phyloP scores from a whole-genome alignment of 2,797 vertebrate genomes.

The Austrolebias charrua region DNA sequence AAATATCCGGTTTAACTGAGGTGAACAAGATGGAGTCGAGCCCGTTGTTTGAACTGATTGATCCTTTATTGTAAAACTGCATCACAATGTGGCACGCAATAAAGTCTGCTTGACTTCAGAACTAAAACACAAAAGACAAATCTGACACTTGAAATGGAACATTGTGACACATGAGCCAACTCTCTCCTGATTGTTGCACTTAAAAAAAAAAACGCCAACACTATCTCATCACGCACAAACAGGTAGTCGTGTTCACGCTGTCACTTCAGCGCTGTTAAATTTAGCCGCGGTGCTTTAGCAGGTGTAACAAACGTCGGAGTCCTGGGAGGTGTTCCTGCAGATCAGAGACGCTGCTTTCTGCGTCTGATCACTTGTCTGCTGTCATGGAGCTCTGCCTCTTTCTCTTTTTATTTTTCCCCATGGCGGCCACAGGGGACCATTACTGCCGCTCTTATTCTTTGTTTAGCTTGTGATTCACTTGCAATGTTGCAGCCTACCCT shows the following conservation, averaged over 20 bases:
- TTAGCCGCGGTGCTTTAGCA: constrained; percentile 70
- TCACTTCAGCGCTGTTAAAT: constrained; percentile 70
- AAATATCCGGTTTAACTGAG: constrained; percentile 43
- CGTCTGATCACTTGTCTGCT: constrained; percentile 74
- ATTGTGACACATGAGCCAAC: constrained; percentile 35
- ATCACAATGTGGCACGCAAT: constrained; percentile 11
- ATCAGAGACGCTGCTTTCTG: constrained; percentile 62
- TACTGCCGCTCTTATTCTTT: constrained; percentile 46
- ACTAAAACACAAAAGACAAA: constrained; percentile 7
- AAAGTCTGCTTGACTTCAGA: constrained; percentile 1
- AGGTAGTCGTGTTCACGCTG: constrained; percentile 48
- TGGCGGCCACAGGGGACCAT: constrained; percentile 59
- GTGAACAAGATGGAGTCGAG: constrained; percentile 25
- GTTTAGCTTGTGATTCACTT: constrained; percentile 59
- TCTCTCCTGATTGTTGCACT: constrained; percentile 47
- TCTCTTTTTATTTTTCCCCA: constrained; percentile 35
- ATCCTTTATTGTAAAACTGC: constrained; percentile 29
- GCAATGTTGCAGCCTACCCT: constrained; percentile 27
- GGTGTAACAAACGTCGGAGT: constrained; percentile 72
- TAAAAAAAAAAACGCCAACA: constrained; percentile 20
- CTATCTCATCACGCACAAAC: constrained; percentile 36
- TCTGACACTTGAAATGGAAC: constrained; percentile 7
- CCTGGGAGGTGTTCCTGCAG: constrained; percentile 69
- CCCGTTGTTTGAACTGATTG: constrained; percentile 29
- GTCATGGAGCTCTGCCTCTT: constrained; percentile 65